Evolutionary conservation across 1,140 invertebrate genomes (phyloP).

Genomic region (Nasonia vitripennis): DNA sequence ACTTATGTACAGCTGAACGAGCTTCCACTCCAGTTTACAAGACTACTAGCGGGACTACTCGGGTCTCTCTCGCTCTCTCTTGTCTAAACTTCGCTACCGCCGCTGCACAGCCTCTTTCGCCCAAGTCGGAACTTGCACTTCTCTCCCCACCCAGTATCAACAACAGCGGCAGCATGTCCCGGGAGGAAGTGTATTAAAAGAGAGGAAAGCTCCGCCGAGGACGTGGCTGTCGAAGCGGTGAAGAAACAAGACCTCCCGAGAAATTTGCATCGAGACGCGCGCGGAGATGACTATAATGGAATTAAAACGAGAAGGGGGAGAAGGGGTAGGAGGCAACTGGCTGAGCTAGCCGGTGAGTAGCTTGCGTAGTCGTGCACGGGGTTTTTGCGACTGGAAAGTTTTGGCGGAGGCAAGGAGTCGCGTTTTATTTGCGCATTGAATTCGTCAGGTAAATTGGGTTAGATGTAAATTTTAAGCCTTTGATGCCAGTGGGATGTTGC

Average conservation of each 20-base stretch:
- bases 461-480: neutral
- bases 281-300: constrained; percentile 62
- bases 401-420: neutral
- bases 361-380: neutral
- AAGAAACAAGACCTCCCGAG: constrained; percentile 30
- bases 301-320: constrained; percentile 66
- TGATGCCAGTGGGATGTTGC: neutral
- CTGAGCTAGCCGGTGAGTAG: neutral
- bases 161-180: constrained; percentile 28
- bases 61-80: neutral
- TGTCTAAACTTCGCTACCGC: neutral
- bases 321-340: constrained; percentile 57
- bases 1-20: neutral
- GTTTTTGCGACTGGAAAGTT: neutral
- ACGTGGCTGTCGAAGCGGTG: neutral
- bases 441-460: neutral
- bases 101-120: neutral
- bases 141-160: constrained; percentile 5
- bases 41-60: neutral
- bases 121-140: neutral
- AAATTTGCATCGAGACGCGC: constrained; percentile 68
- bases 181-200: constrained; percentile 22
- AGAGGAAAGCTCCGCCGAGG: neutral
- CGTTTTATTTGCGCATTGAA: neutral
- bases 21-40: constrained; percentile 16